Base-by-base conservation (phyloP, 2,113 vertebrate genomes). In the Centropus unirufus region DNA sequence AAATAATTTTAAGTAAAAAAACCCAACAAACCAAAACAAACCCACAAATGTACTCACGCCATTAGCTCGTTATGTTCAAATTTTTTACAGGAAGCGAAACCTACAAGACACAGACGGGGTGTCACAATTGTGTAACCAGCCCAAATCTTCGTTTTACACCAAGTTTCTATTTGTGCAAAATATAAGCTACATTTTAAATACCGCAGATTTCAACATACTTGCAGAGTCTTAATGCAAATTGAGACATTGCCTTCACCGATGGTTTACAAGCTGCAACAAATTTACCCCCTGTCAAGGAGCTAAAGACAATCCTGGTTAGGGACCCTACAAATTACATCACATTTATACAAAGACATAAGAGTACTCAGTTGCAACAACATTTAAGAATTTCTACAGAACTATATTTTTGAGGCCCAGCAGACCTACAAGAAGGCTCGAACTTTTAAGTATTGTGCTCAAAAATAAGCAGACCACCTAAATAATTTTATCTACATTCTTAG, bases 1-100 rank as follows among this genome's bases (percentile, higher is more conserved):
- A 80, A 89, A 83, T 73, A 95, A 89, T 57, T 58, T 85, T 51
- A 58, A 62, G 39, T 46, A 68, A 79, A 86, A 59, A 40, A 36
- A 36, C 36, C 36, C 36, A 36, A 4, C 75, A 83, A 87, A 91
- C 24, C 32, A 73, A 95, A 92, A 62, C 62, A 82, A 76, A 54
- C 30, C 39, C 69, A 79, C 62, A 94, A 79, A 68, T 17, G 30
- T 49, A 77, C 74, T 49, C 54, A 14, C 61, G 54, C 47, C 73
- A 81, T 34, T 64, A 16, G 47, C 34, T 94, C 89, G 46, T 27
- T 67, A 59, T 78, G 84, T 91, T 75, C 49, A 72, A 63, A 23
- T 68, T 83, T 55, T 74, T 89, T 68, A 74, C 29, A 89, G 32
- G 78, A 89, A 75, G 39, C n/a, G 40, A 73, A 89, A 42, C 13